Base-by-base conservation (phyloP, 2,113 vertebrate genomes). In the Cathartes aura region DNA sequence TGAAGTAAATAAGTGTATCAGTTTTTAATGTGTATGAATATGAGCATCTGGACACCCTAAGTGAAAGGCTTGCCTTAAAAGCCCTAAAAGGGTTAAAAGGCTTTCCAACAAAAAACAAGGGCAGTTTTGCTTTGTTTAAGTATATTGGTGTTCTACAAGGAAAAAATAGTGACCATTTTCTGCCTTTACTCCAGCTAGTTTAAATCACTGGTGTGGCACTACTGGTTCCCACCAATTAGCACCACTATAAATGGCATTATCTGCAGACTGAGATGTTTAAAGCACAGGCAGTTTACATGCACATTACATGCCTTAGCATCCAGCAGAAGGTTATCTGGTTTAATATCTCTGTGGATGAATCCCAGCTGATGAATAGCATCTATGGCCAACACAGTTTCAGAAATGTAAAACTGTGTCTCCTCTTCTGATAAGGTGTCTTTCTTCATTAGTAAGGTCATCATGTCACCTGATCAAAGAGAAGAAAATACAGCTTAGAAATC, bases 381-480 rank as follows among this genome's bases (percentile, higher is more conserved):
- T 21, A 99, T 99, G 82, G 99, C 99, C 96, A 99, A 64, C 38
- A 99, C 99, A 0, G 99, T 99, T 98, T 99, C 99, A n/a, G 99
- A 99, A 74, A 99, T 99, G 97, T 99, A 99, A 88, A 99, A 99
- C 98, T 99, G 99, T 1, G 99, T 99, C 87, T 99, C 99, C 96
- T 99, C 99, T 87, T 99, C 99, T 15, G 99, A 99, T 67, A 99
- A 98, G 1, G 99, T 99, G 96, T 99, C 99, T 94, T 99, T 99
- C 98, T 99, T 99, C 99, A 99, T 99, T 62, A 99, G 98, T 81
- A 99, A 97, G 5, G 99, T 99, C 99, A 99, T 99, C 99, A 99
- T 99, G 98, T 99, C 99, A 73, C 99, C 99, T 99, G 93, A 75
- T 66, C 58, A 59, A 78, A 89, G 50, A 68, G 32, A 66, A 85